phyloP scores from a whole-genome alignment of 2,888 invertebrate species.

The Embidobia sp. region DNA sequence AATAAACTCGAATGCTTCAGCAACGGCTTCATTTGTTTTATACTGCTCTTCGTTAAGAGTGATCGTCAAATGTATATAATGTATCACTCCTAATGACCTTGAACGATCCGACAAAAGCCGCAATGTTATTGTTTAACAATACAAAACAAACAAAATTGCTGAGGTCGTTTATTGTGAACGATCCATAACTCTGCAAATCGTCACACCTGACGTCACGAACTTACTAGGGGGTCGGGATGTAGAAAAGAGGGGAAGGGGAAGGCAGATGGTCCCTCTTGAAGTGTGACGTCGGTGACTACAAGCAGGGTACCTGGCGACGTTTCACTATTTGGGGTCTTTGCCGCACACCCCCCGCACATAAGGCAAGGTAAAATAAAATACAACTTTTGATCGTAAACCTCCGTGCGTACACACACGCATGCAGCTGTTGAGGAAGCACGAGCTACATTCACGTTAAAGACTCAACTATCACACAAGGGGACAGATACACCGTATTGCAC shows the following conservation, averaged over 20 bases:
- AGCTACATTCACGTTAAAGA: constrained; percentile 78
- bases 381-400: constrained; percentile 75
- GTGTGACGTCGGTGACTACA: constrained; percentile 76
- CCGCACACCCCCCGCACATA: constrained; percentile 70
- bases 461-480: constrained; percentile 69
- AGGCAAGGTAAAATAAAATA: constrained; percentile 78
- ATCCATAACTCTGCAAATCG: constrained; percentile 72
- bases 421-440: constrained; percentile 80
- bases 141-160: no score
- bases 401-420: constrained; percentile 72
- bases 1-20: no score
- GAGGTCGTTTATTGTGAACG: no score
- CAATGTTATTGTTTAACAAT: no score
- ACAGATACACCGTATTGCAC: constrained; percentile 61
- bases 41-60: no score
- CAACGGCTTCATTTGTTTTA: no score
- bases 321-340: constrained; percentile 69
- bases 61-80: no score
- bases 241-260: constrained; percentile 66
- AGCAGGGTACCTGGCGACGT: constrained; percentile 73
- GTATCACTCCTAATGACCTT: no score
- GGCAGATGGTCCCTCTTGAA: constrained; percentile 81
- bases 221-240: constrained; percentile 71
- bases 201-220: constrained; percentile 82
- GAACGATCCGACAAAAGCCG: no score